Conservation (phyloP, 2,113 vertebrate genomes). For the Labrus mixtus region DNA sequence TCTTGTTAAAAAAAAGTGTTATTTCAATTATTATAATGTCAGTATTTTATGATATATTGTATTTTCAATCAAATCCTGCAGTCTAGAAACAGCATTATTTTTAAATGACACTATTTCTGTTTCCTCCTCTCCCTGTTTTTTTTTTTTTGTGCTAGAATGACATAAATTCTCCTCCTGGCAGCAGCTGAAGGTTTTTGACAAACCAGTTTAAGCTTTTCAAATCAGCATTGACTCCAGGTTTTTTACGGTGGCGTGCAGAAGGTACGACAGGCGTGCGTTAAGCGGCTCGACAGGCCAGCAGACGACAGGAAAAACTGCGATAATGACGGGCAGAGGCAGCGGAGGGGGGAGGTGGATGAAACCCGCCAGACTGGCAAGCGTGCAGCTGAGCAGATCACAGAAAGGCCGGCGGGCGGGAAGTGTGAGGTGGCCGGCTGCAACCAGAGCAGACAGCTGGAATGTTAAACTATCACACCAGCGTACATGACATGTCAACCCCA, state of each 20-base stretch:
- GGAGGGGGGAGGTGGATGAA: not conserved
- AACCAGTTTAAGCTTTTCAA: slow-evolving; percentile 5
- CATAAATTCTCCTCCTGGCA: not conserved
- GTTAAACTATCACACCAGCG: slow-evolving; percentile 50
- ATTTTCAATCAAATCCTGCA: not conserved
- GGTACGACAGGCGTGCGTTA: slow-evolving; percentile 1
- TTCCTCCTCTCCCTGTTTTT: not conserved
- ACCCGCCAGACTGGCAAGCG: slow-evolving; percentile 28
- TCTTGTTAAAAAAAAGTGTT: not conserved
- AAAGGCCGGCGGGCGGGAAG: slow-evolving; percentile 47
- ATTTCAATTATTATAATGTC: slow-evolving; percentile 17
- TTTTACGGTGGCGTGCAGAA: not conserved
- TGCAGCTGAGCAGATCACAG: slow-evolving; percentile 38
- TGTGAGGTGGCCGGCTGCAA: slow-evolving; percentile 48
- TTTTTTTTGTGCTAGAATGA: slow-evolving; percentile 27
- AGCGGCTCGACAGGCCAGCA: not conserved
- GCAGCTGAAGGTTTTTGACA: slow-evolving; percentile 16
- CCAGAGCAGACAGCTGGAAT: slow-evolving; percentile 65
- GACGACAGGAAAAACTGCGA: not conserved
- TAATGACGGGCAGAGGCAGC: slow-evolving; percentile 11
- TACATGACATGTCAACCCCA: slow-evolving; percentile 30
- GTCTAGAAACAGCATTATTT: slow-evolving; percentile 33
- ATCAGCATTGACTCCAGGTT: not conserved
- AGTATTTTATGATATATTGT: not conserved
- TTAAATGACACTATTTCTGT: slow-evolving; percentile 8